Conservation (phyloP, 1,140 invertebrate genomes). For the Babylonia areolata region DNA sequence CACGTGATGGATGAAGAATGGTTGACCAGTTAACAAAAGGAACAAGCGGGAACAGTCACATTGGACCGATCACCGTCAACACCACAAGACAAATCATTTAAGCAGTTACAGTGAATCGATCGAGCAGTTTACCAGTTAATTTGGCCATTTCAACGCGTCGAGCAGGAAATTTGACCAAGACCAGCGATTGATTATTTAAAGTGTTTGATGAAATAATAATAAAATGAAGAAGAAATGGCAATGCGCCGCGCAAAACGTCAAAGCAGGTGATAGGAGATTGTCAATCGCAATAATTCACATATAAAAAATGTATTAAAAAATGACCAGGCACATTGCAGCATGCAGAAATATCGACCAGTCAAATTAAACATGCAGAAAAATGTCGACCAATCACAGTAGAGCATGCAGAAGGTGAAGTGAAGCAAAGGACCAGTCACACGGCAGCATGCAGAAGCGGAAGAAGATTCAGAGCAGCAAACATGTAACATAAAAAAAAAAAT, state of each 20-base stretch:
- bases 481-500: neutral
- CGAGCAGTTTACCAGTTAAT: no score
- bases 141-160: no score
- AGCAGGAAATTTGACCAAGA: no score
- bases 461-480: neutral
- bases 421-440: neutral
- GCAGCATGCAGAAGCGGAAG: neutral
- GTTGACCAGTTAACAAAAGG: no score
- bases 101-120: no score
- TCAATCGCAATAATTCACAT: neutral
- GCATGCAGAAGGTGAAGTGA: neutral
- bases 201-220: no score
- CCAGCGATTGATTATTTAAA: no score
- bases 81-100: no score
- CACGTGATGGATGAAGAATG: no score
- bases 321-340: neutral
- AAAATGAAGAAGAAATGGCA: no score
- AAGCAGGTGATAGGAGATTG: neutral
- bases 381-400: neutral
- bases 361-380: neutral
- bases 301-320: neutral
- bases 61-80: no score
- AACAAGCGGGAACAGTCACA: no score
- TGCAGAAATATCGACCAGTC: neutral
- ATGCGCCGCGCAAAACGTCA: neutral